Evolutionary conservation across 2,888 invertebrate species (phyloP).

Genomic region (Liodrosophila aerea): DNA sequence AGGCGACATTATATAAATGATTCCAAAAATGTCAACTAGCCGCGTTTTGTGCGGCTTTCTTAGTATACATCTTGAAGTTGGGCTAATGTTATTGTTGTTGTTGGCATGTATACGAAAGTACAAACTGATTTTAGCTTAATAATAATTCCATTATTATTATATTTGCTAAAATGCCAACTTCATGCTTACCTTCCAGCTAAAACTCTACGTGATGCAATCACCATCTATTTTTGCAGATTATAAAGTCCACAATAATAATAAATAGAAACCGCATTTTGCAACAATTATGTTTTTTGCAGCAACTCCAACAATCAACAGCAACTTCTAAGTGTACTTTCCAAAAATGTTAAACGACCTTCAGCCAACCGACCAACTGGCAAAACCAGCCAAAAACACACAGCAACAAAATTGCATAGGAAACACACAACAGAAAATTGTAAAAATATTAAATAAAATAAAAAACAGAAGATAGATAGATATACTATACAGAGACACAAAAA

Average conservation of each 20-base stretch:
- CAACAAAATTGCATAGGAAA: constrained; percentile 1
- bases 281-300: constrained; percentile 62
- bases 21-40: constrained; percentile 55
- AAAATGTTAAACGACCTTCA: constrained; percentile 65
- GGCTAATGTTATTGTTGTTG: no score
- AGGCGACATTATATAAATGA: constrained; percentile 40
- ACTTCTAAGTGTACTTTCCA: constrained; percentile 71
- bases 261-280: constrained; percentile 61
- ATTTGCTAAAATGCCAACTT: constrained; percentile 1
- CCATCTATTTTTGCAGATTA: constrained; percentile 37
- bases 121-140: no score
- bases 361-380: constrained; percentile 45
- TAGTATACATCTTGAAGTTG: no score
- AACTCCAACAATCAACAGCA: constrained; percentile 31
- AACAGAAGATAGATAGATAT: constrained; percentile 12
- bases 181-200: constrained; percentile 18
- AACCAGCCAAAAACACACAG: constrained; percentile 46
- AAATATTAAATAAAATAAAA: constrained; percentile 49
- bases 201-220: constrained; percentile 43
- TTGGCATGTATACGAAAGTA: no score
- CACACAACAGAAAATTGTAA: constrained; percentile 45
- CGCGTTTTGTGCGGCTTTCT: no score
- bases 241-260: constrained; percentile 8
- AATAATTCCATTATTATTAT: no score
- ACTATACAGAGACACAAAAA: constrained; percentile 17